A percentile compares a stretch with the other conserved stretches of the same genome.
Conservation (phyloP, 2,113 vertebrate species). For the Pelecanus crispus region DNA sequence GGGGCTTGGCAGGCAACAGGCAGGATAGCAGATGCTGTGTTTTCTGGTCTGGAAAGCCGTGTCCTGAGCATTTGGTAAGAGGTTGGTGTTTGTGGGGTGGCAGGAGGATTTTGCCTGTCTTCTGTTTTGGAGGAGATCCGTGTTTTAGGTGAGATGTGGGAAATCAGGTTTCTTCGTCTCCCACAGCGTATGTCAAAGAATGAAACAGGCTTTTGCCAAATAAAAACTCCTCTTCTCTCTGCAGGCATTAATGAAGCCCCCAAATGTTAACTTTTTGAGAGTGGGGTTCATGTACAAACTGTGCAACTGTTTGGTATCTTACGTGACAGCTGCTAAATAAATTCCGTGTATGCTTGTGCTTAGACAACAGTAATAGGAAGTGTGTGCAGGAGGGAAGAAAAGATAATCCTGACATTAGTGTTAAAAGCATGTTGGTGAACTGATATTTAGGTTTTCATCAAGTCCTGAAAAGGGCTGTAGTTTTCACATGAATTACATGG, state of each 20-base stretch:
- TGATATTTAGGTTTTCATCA: neutral
- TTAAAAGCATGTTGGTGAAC: neutral
- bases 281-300: neutral
- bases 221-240: neutral
- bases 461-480: neutral
- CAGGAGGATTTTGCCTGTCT: neutral
- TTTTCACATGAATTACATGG: neutral
- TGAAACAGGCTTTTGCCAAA: neutral
- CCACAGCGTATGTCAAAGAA: neutral
- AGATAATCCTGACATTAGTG: neutral
- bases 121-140: neutral
- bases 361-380: neutral
- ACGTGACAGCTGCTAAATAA: neutral
- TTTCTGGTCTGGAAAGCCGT: neutral
- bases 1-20: neutral
- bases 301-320: neutral
- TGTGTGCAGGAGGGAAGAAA: neutral
- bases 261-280: neutral
- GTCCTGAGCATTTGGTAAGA: neutral
- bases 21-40: neutral
- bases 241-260: neutral
- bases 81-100: neutral
- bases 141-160: rapidly evolving
- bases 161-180: neutral
- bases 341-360: neutral